Conservation (phyloP, 2,113 vertebrate species). For the Centrocercus urophasianus region DNA sequence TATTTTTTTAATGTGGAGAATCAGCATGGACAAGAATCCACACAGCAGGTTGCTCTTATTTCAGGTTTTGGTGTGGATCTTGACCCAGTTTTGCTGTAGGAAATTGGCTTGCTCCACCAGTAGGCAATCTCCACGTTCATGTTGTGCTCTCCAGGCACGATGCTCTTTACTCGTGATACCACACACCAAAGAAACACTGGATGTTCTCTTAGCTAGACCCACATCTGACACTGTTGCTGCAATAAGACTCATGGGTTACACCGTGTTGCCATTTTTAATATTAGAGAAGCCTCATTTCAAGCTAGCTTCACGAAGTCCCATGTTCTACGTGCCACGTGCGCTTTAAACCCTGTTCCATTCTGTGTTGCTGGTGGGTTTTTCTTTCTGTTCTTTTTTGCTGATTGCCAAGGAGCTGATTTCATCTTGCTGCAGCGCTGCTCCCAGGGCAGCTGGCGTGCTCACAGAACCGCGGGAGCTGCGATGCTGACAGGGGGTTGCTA, state of each 20-base stretch:
- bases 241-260: neutral
- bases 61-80: neutral
- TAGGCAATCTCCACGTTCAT: neutral
- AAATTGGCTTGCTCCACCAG: neutral
- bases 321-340: neutral
- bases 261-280: neutral
- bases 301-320: neutral
- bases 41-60: neutral
- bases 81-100: neutral
- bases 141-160: conserved; percentile 19
- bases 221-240: neutral
- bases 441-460: neutral
- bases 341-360: neutral
- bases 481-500: rapidly evolving
- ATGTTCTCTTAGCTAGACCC: neutral
- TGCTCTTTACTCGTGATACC: conserved; percentile 39
- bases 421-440: neutral
- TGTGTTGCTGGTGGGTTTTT: neutral
- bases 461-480: rapidly evolving
- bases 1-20: conserved; percentile 63
- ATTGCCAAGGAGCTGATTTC: neutral
- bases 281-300: neutral
- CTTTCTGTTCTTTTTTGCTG: neutral
- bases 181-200: conserved; percentile 78
- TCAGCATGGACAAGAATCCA: conserved; percentile 13